Percentiles rank a stretch among this genome's conserved stretches.
Conservation (phyloP, 1,140 invertebrate species). For the Megathymus violae region DNA sequence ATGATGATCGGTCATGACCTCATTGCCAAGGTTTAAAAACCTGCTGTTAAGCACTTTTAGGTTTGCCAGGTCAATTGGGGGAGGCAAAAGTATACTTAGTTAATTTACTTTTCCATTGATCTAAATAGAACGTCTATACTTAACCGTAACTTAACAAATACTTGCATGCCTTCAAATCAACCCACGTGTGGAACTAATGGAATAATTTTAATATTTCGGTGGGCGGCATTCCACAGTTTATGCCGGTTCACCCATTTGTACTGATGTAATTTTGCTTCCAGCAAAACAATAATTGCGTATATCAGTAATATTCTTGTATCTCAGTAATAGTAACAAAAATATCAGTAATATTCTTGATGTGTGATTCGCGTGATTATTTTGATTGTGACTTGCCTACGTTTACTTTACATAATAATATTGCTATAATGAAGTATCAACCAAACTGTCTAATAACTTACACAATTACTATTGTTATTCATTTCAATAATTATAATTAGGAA, state of each 20-base stretch:
- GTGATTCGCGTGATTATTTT: no score
- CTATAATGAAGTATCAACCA: no score
- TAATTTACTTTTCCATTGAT: neutral
- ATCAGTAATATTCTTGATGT: no score
- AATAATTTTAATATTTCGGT: constrained; percentile 24
- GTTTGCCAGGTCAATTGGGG: neutral
- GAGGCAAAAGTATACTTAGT: neutral
- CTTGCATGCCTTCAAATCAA: constrained; percentile 7
- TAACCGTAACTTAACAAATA: constrained; percentile 26
- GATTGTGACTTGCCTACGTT: no score
- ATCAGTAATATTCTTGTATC: no score
- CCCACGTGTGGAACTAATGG: constrained; percentile 15
- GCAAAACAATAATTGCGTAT: constrained; percentile 1
- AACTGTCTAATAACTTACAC: no score
- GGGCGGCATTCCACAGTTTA: constrained; percentile 22
- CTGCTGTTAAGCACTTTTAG: neutral
- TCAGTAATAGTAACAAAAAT: no score
- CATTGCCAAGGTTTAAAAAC: no score
- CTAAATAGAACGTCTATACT: neutral
- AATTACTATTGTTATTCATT: no score
- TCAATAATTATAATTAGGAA: no score
- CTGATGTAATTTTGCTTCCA: constrained; percentile 20
- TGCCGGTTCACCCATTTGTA: constrained; percentile 5
- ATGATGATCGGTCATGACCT: no score
- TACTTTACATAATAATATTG: no score